phyloP scores from a whole-genome alignment of 1,140 invertebrate genomes.

The Drosophila simulans region DNA sequence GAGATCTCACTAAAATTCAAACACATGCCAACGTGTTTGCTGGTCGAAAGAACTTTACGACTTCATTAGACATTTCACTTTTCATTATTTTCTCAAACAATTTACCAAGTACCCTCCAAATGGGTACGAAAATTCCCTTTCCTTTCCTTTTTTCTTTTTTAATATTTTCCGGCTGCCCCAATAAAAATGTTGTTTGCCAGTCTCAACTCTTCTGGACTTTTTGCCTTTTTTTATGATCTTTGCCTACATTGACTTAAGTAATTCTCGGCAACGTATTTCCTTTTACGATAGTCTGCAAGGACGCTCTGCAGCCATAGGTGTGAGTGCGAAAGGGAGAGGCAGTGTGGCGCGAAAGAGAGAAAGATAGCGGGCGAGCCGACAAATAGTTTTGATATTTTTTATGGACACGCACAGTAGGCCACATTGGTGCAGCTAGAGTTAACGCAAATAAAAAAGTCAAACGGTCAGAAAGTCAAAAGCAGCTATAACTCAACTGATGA shows the following conservation, averaged over 20 bases:
- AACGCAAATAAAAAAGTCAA: conserved; percentile 68
- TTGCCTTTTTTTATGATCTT: conserved; percentile 68
- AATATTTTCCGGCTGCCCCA: conserved; percentile 75
- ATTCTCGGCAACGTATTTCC: conserved; percentile 68
- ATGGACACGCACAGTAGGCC: conserved; percentile 60
- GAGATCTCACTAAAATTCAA: conserved; percentile 16
- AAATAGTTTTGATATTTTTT: conserved; percentile 68
- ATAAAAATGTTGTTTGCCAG: conserved; percentile 59
- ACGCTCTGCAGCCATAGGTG: conserved; percentile 32
- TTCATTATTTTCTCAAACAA: conserved; percentile 61
- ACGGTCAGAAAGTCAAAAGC: conserved; percentile 42
- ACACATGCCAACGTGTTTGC: conserved; percentile 61
- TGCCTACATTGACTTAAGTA: conserved; percentile 78
- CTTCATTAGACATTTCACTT: conserved; percentile 80
- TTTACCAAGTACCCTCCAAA: conserved; percentile 61
- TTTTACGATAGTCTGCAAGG: conserved; percentile 65
- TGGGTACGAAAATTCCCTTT: conserved; percentile 47
- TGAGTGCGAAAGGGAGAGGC: conserved; percentile 18
- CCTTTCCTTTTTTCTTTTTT: conserved; percentile 31
- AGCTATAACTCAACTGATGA: neutral
- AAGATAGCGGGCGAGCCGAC: conserved; percentile 37
- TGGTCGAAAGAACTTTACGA: conserved; percentile 59
- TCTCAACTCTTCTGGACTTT: conserved; percentile 51
- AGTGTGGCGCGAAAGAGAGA: conserved; percentile 7
- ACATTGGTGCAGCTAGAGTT: conserved; percentile 19